A percentile compares a stretch with the other conserved stretches of the same genome.
Conservation (phyloP, 1,140 invertebrate genomes). For the Conus betulinus region DNA sequence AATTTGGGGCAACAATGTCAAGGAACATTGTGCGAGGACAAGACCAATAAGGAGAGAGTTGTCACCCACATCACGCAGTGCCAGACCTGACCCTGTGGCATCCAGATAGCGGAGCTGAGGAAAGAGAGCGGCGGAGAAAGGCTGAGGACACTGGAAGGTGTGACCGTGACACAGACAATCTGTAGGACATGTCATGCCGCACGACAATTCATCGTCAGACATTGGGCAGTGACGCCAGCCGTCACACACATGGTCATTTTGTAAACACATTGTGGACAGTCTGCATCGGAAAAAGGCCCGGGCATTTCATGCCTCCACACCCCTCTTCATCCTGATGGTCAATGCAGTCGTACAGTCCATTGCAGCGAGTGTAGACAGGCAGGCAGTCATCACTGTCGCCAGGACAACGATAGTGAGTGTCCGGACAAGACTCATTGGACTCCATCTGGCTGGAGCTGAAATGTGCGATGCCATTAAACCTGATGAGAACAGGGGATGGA, state of each 20-base stretch:
- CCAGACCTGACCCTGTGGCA: conserved; percentile 1
- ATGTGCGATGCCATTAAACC: not conserved
- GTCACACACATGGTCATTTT: conserved; percentile 23
- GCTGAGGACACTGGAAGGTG: not conserved
- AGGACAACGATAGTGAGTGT: not conserved
- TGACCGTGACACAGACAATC: conserved; percentile 25
- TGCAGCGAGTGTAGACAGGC: conserved; percentile 4
- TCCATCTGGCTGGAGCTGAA: not conserved
- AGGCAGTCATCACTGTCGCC: not conserved
- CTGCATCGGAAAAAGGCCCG: conserved; percentile 37
- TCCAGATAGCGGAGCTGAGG: not conserved
- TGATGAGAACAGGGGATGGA: not conserved
- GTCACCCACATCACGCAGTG: not conserved
- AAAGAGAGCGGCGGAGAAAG: not conserved
- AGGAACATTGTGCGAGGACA: not conserved
- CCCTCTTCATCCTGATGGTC: conserved; percentile 4
- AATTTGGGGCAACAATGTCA: not conserved
- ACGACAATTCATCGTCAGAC: conserved; percentile 38
- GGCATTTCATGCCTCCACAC: conserved; percentile 21
- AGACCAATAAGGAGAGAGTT: not conserved
- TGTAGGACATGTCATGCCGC: conserved; percentile 45
- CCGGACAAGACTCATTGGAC: too few species aligned
- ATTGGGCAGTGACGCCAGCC: conserved; percentile 32
- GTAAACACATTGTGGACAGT: conserved; percentile 26
- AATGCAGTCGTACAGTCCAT: conserved; percentile 16